Evolutionary conservation across 2,113 vertebrate genomes (phyloP).

Genomic region (Lepus europaeus): DNA sequence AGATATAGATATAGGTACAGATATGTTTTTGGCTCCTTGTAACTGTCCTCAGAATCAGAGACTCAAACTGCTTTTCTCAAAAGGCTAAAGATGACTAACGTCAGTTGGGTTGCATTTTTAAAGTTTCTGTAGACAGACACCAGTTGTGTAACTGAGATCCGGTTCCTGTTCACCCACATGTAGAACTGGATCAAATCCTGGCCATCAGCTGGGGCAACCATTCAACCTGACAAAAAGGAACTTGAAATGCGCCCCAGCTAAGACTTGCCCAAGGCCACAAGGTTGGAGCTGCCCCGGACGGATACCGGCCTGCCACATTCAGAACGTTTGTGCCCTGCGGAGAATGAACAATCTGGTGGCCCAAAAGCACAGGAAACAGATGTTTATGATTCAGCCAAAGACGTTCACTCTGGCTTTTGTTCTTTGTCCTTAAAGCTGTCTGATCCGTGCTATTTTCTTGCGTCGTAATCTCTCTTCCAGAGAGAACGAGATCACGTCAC

Average conservation of each 20-base stretch:
- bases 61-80: conserved; percentile 56
- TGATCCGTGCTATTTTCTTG: conserved; percentile 18
- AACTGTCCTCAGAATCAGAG: conserved; percentile 59
- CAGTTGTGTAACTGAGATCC: conserved; percentile 31
- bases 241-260: not conserved
- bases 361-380: not conserved
- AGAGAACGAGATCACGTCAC: conserved; percentile 51
- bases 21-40: conserved; percentile 69
- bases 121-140: conserved; percentile 46
- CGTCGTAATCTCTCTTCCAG: conserved; percentile 52
- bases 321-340: not conserved
- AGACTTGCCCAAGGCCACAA: not conserved
- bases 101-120: conserved; percentile 58
- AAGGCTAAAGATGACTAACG: conserved; percentile 67
- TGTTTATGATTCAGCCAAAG: conserved; percentile 41
- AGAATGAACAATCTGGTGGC: not conserved
- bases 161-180: not conserved
- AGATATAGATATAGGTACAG: too few relatives aligned
- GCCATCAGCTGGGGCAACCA: not conserved
- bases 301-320: not conserved
- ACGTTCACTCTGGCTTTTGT: not conserved
- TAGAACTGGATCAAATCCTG: not conserved
- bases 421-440: conserved; percentile 35
- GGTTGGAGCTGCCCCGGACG: not conserved
- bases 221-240: not conserved